Evolutionary conservation across 2,797 vertebrate species (phyloP).

Genomic region (Atherinosoma microstoma): DNA sequence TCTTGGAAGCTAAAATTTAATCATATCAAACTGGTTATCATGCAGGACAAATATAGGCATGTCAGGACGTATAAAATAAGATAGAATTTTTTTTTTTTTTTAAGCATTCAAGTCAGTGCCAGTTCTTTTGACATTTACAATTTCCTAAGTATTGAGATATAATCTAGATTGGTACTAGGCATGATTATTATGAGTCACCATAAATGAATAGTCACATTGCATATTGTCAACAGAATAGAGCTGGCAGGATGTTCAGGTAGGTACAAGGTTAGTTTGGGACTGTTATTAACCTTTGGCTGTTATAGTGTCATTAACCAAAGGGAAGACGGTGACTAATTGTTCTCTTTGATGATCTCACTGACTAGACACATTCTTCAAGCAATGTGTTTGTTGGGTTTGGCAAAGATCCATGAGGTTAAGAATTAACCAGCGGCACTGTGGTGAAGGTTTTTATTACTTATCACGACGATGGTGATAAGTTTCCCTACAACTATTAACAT

Average conservation of each 20-base stretch:
- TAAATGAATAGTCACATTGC: slow-evolving; percentile 8
- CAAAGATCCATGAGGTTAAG: slow-evolving; percentile 1
- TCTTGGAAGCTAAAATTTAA: slow-evolving; percentile 82
- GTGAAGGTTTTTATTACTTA: not conserved
- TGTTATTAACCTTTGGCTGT: not conserved
- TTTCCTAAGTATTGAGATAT: not conserved
- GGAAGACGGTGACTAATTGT: not conserved
- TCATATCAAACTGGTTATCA: not conserved
- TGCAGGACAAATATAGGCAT: not conserved
- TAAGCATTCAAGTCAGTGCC: no score
- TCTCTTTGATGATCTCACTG: not conserved
- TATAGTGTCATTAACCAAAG: not conserved
- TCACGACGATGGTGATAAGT: not conserved
- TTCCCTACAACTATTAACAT: not conserved
- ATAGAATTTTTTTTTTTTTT: not conserved
- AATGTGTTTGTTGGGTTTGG: not conserved
- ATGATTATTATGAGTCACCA: slow-evolving; percentile 22
- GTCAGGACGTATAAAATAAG: not conserved
- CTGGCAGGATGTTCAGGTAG: slow-evolving; percentile 23
- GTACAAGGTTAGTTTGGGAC: slow-evolving; percentile 38
- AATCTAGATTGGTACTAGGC: not conserved
- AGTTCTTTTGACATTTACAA: not conserved
- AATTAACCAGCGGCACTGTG: not conserved
- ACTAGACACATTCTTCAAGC: not conserved
- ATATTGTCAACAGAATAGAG: slow-evolving; percentile 17